A percentile compares a stretch with the other conserved stretches of the same genome.
phyloP scores from a whole-genome alignment of 2,113 vertebrate genomes.

The Porphyrio hochstetteri region DNA sequence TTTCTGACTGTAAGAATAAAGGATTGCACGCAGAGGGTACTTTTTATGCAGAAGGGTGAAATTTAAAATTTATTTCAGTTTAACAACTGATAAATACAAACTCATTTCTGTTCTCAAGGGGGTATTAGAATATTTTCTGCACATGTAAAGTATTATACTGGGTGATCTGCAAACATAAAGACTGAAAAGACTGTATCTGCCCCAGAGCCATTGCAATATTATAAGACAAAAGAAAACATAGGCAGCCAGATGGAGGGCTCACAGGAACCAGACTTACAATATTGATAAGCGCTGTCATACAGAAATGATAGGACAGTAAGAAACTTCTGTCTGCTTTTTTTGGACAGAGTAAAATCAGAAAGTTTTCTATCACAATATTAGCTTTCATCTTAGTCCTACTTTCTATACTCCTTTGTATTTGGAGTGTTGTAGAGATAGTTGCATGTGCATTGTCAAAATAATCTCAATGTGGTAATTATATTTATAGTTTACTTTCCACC shows the following conservation, averaged over 20 bases:
- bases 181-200: neutral
- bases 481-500: slow-evolving; percentile 24
- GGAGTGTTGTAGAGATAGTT: slow-evolving; percentile 13
- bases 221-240: neutral
- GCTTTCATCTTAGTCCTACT: neutral
- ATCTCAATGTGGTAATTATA: slow-evolving; percentile 39
- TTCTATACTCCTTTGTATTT: slow-evolving; percentile 50
- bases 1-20: neutral
- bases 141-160: neutral
- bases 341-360: neutral
- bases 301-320: neutral
- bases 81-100: neutral
- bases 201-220: neutral
- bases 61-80: neutral
- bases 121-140: neutral
- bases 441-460: slow-evolving; percentile 58
- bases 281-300: neutral
- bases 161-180: neutral
- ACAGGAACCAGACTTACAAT: neutral
- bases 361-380: neutral
- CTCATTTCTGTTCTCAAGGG: neutral
- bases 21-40: neutral
- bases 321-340: neutral
- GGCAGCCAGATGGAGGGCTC: neutral
- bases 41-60: neutral